phyloP scores from a whole-genome alignment of 1,140 invertebrate genomes.

The Calosoma granatense region DNA sequence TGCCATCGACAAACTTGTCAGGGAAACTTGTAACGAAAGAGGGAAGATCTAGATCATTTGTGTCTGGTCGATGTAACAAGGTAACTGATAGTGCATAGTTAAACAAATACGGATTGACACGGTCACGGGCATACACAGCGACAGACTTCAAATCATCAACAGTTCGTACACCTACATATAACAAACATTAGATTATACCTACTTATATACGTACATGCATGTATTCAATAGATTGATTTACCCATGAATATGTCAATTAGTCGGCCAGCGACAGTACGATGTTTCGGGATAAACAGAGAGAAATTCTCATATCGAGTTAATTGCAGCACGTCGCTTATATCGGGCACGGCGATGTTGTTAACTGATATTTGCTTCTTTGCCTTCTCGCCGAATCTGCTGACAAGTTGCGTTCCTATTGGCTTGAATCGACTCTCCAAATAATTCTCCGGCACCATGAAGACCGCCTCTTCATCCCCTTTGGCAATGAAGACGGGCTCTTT shows the following conservation, averaged over 20 bases:
- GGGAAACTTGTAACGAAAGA: slow-evolving; percentile 62
- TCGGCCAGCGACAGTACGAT: slow-evolving; percentile 53
- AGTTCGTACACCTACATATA: slow-evolving; percentile 48
- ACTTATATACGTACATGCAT: too few relatives aligned
- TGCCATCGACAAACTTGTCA: slow-evolving; percentile 65
- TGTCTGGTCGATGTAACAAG: slow-evolving; percentile 62
- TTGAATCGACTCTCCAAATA: slow-evolving; percentile 53
- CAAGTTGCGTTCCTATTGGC: slow-evolving; percentile 39
- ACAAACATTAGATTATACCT: slow-evolving; percentile 11
- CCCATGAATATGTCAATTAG: slow-evolving; percentile 65
- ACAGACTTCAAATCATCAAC: slow-evolving; percentile 60
- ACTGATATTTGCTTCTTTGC: slow-evolving; percentile 45
- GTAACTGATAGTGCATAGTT: slow-evolving; percentile 68
- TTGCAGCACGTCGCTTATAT: slow-evolving; percentile 52
- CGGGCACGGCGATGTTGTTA: slow-evolving; percentile 54
- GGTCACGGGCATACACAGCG: slow-evolving; percentile 58
- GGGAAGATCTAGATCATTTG: slow-evolving; percentile 57
- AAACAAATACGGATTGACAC: slow-evolving; percentile 66
- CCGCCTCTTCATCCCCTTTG: slow-evolving; percentile 48
- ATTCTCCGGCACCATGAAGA: slow-evolving; percentile 51
- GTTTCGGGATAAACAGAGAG: slow-evolving; percentile 63
- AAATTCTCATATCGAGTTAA: slow-evolving; percentile 58
- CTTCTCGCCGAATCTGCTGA: slow-evolving; percentile 46
- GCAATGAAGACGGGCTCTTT: slow-evolving; percentile 61
- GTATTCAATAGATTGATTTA: slow-evolving; percentile 31